phyloP scores from a whole-genome alignment of 1,140 invertebrate species.

The Ceratitis capitata region DNA sequence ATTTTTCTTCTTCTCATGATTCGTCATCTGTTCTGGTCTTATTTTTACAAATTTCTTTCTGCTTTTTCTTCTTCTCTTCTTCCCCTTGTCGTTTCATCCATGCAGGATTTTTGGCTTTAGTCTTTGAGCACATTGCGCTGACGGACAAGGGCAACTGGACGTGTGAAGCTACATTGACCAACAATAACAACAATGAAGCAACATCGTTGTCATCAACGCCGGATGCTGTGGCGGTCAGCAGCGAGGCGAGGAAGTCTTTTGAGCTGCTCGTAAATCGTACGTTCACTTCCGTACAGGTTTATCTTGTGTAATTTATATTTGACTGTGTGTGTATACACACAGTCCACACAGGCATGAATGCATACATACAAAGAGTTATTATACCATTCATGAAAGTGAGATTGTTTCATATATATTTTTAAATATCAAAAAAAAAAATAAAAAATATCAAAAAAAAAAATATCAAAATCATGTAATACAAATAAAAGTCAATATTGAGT shows the following conservation, averaged over 20 bases:
- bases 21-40: not conserved
- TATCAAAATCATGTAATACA: too few relatives aligned
- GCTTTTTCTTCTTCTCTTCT: not conserved
- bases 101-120: conserved; percentile 56
- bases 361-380: too few relatives aligned
- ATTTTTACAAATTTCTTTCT: not conserved
- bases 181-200: conserved; percentile 34
- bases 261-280: conserved; percentile 66
- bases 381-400: too few relatives aligned
- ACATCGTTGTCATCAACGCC: not conserved
- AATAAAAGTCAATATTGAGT: too few relatives aligned
- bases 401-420: too few relatives aligned
- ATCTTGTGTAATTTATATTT: conserved; percentile 30
- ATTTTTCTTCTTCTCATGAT: too few relatives aligned
- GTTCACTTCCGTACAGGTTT: conserved; percentile 46
- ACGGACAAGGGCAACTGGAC: conserved; percentile 65
- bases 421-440: too few relatives aligned
- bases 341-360: not conserved
- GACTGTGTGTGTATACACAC: too few relatives aligned
- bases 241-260: conserved; percentile 58
- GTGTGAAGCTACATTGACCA: conserved; percentile 50
- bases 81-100: not conserved
- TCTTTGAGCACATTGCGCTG: conserved; percentile 63
- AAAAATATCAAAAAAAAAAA: too few relatives aligned
- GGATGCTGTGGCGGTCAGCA: conserved; percentile 44